These are phyloP conservation scores for Acipenser oxyrinchus DNA, from an alignment of 2,797 vertebrate genomes.

Conservation along the genomic window DNA sequence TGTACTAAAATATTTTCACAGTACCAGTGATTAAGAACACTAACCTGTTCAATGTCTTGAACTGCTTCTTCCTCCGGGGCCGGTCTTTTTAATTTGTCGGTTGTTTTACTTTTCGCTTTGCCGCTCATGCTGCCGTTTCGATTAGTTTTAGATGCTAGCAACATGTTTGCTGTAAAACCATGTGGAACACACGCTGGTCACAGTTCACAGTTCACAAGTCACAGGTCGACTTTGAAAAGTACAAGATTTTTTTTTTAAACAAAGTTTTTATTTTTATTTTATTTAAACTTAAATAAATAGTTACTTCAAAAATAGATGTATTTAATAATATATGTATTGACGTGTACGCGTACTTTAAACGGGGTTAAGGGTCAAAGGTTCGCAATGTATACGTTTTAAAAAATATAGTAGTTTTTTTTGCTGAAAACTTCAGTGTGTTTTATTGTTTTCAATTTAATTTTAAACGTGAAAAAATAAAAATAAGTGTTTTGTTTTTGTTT, in stretches of 20 bases:
- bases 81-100: constrained; percentile 28
- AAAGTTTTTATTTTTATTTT: not conserved
- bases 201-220: constrained; percentile 23
- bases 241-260: not conserved
- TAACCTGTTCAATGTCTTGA: constrained; percentile 23
- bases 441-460: not conserved
- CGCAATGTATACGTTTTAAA: too few relatives aligned
- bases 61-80: constrained; percentile 27
- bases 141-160: not conserved
- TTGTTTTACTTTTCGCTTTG: constrained; percentile 25
- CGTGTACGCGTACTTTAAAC: not conserved
- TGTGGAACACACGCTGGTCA: constrained; percentile 27
- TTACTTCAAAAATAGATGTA: not conserved
- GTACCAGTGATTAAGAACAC: too few relatives aligned
- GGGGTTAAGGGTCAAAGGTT: constrained; percentile 27
- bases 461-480: not conserved
- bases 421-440: not conserved
- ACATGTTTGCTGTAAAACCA: constrained; percentile 30
- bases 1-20: too few relatives aligned
- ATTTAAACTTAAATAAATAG: not conserved
- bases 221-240: constrained; percentile 13
- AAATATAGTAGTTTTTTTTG: not conserved
- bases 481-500: not conserved
- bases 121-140: constrained; percentile 27
- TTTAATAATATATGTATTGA: not conserved